phyloP scores from a whole-genome alignment of 2,888 invertebrate genomes.

The Cyclophora albipunctata region DNA sequence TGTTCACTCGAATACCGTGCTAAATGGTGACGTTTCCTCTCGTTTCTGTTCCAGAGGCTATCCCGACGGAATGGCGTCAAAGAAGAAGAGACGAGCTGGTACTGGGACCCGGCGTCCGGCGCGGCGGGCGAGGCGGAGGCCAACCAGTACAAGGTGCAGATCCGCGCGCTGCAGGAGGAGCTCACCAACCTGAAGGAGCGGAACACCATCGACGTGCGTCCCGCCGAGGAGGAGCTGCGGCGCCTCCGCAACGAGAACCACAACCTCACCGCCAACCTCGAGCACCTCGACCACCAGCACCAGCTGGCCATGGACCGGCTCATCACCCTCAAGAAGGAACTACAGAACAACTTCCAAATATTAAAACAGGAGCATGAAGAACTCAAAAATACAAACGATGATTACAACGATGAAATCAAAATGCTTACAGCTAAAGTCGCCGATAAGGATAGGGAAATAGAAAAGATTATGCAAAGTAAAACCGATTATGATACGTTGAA shows the following conservation, averaged over 20 bases:
- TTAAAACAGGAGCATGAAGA: constrained; percentile 66
- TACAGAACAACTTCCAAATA: constrained; percentile 68
- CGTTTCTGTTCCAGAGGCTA: constrained; percentile 59
- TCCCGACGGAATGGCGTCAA: constrained; percentile 58
- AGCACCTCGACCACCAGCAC: constrained; percentile 84
- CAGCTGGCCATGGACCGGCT: constrained; percentile 79
- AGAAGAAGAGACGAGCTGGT: constrained; percentile 70
- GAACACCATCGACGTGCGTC: constrained; percentile 35
- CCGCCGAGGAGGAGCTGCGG: constrained; percentile 54
- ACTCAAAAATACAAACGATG: constrained; percentile 58
- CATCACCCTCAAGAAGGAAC: constrained; percentile 67
- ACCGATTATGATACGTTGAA: constrained; percentile 56
- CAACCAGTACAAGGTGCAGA: constrained; percentile 47
- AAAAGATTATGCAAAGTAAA: constrained; percentile 31
- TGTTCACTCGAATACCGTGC: too few relatives aligned
- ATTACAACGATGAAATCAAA: constrained; percentile 60
- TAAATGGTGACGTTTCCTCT: too few relatives aligned
- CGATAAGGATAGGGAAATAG: constrained; percentile 61
- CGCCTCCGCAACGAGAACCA: constrained; percentile 75
- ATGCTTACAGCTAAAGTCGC: constrained; percentile 54
- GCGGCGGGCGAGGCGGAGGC: constrained; percentile 29
- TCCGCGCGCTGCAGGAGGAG: constrained; percentile 54
- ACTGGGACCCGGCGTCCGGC: constrained; percentile 66
- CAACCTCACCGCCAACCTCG: constrained; percentile 75
- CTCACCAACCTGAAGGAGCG: constrained; percentile 54